A percentile compares a stretch with the other conserved stretches of the same genome.
These are phyloP conservation scores for Pseudomyrmex sp. DNA, from an alignment of 1,140 invertebrate genomes.

Conservation along the genomic window DNA sequence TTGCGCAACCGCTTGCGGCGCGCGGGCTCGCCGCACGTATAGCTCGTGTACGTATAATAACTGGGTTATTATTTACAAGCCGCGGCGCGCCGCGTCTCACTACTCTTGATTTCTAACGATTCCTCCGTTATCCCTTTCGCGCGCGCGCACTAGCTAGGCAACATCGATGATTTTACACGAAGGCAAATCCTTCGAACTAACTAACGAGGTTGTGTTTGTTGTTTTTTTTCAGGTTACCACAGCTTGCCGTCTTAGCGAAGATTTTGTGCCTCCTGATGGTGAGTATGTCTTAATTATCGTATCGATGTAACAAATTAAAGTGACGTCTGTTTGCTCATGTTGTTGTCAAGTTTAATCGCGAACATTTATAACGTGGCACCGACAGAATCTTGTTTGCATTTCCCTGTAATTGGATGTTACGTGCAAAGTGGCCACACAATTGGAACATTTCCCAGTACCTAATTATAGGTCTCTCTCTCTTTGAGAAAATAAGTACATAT, in stretches of 20 bases:
- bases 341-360: too few species aligned
- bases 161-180: neutral
- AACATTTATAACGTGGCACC: too few species aligned
- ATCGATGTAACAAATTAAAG: constrained; percentile 1
- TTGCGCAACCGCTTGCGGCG: constrained; percentile 73
- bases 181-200: constrained; percentile 30
- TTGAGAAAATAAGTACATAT: neutral
- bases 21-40: constrained; percentile 66
- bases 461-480: too few species aligned
- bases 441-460: too few species aligned
- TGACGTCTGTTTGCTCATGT: neutral
- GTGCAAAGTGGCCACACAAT: too few species aligned
- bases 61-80: constrained; percentile 76
- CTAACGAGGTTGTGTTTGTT: constrained; percentile 65
- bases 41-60: constrained; percentile 62
- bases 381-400: too few species aligned
- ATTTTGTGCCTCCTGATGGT: constrained; percentile 94
- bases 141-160: neutral
- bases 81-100: constrained; percentile 23
- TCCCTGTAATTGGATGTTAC: too few species aligned
- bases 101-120: constrained; percentile 65
- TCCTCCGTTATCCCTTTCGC: constrained; percentile 17
- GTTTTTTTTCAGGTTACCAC: constrained; percentile 91
- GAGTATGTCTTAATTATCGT: constrained; percentile 80
- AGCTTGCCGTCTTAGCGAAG: constrained; percentile 94